phyloP scores from a whole-genome alignment of 2,113 vertebrate genomes.

The Hippocampus zosterae region DNA sequence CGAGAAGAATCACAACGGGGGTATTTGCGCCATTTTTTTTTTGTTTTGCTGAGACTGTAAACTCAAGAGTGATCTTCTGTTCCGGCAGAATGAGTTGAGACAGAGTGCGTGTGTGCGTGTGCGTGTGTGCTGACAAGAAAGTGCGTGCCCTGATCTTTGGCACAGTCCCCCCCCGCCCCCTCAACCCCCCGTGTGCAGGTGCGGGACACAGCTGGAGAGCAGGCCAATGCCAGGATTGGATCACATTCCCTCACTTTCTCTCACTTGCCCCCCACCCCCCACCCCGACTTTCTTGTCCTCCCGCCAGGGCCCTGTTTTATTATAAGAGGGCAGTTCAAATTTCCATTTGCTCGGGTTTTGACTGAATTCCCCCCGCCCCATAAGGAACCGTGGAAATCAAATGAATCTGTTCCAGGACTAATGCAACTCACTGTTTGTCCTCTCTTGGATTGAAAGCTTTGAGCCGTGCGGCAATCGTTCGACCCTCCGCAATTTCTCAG shows the following conservation, averaged over 20 bases:
- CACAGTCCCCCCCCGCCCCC: neutral
- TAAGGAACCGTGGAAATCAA: neutral
- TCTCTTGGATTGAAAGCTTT: neutral
- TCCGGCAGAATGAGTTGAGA: constrained; percentile 19
- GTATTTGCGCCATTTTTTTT: constrained; percentile 46
- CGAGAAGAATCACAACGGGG: constrained; percentile 29
- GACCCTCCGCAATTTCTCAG: neutral
- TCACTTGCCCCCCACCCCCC: neutral
- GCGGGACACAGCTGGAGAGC: constrained; percentile 70
- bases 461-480: neutral
- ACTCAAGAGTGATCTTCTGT: constrained; percentile 46
- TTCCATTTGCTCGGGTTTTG: neutral
- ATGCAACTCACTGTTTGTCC: neutral
- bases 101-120: neutral
- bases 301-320: constrained; percentile 13
- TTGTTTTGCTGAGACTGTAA: constrained; percentile 59
- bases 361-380: neutral
- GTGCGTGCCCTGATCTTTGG: constrained; percentile 69
- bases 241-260: constrained; percentile 23
- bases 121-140: constrained; percentile 23
- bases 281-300: constrained; percentile 11
- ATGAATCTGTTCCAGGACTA: neutral
- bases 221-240: constrained; percentile 66
- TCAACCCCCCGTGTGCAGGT: constrained; percentile 67
- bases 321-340: neutral